Conservation (phyloP, 2,113 vertebrate genomes). For the Mustela nigripes region DNA sequence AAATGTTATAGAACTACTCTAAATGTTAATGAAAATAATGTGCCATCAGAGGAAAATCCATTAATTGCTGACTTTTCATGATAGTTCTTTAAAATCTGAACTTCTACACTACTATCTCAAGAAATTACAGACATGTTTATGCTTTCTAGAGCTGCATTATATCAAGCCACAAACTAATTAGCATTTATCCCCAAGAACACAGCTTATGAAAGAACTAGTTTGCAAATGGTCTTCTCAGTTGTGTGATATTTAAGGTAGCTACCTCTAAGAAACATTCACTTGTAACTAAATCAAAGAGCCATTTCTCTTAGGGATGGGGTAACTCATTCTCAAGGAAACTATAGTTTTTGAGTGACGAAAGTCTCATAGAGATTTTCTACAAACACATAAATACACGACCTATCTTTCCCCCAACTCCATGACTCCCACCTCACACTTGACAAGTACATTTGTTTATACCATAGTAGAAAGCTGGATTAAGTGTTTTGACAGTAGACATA, state of each 20-base stretch:
- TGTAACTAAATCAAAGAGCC: conserved; percentile 17
- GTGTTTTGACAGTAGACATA: conserved; percentile 40
- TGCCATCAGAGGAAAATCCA: not conserved
- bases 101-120: not conserved
- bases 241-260: not conserved
- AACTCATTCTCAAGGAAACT: not conserved
- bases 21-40: conserved; percentile 19
- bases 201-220: not conserved
- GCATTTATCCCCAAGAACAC: not conserved
- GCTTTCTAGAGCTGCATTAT: not conserved
- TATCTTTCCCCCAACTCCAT: not conserved
- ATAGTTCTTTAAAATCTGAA: not conserved
- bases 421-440: not conserved
- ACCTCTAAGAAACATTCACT: conserved; percentile 4
- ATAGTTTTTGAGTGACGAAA: not conserved
- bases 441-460: not conserved
- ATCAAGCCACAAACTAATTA: not conserved
- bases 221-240: not conserved
- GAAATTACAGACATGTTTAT: not conserved
- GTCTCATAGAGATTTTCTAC: not conserved
- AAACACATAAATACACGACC: not conserved
- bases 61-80: conserved; percentile 1
- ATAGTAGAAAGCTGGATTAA: not conserved
- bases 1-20: not conserved
- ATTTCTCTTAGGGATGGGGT: not conserved